A percentile compares a stretch with the other conserved stretches of the same genome.
Conservation (phyloP, 2,888 invertebrate species). For the Anorthoa munda region DNA sequence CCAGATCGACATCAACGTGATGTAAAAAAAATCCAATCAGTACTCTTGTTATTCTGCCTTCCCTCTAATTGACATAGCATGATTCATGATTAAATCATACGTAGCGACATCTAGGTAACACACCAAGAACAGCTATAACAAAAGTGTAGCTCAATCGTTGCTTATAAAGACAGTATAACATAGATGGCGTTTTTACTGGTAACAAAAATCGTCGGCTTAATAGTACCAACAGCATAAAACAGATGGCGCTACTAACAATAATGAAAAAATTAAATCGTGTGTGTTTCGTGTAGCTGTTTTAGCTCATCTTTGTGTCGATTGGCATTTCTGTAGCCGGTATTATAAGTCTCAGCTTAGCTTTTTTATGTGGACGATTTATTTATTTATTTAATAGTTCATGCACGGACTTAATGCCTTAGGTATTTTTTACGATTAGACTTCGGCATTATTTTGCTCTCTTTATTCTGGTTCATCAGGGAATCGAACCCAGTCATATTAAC, state of each 20-base stretch:
- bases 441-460: neutral
- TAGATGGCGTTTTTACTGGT: conserved; percentile 47
- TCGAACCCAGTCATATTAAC: neutral
- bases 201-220: neutral
- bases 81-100: neutral
- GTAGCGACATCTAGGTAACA: conserved; percentile 51
- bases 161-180: neutral
- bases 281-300: neutral
- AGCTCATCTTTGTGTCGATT: too few species aligned
- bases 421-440: neutral
- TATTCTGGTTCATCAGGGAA: neutral
- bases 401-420: too few species aligned
- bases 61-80: neutral
- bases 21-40: too few species aligned
- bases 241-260: conserved; percentile 48
- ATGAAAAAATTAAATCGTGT: too few species aligned
- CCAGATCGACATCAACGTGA: too few species aligned
- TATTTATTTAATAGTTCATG: too few species aligned
- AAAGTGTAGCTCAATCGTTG: neutral
- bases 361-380: too few species aligned
- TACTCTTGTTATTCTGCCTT: neutral
- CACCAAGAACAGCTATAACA: too few species aligned
- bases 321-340: neutral
- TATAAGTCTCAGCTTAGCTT: too few species aligned
- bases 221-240: neutral